A percentile compares a stretch with the other conserved stretches of the same genome.
These are phyloP conservation scores for Nephila pilipes DNA, from an alignment of 1,140 invertebrate genomes.

Conservation along the genomic window DNA sequence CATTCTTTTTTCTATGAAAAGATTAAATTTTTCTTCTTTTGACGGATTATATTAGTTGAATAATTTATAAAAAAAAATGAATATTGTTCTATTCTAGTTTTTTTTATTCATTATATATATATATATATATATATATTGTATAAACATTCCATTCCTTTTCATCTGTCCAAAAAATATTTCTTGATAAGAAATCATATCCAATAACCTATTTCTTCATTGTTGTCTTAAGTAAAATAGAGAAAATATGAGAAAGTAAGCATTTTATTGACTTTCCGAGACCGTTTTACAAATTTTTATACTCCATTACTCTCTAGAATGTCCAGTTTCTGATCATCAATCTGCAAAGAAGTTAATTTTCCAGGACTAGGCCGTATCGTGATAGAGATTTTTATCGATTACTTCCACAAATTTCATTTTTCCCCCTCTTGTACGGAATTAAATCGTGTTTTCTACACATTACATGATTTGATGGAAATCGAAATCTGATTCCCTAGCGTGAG, in stretches of 20 bases:
- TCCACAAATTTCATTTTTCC: neutral
- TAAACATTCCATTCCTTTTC: neutral
- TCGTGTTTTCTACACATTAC: conserved; percentile 33
- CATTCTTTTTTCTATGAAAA: too few species aligned
- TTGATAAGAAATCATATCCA: neutral
- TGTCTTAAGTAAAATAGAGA: neutral
- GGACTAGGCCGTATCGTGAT: neutral
- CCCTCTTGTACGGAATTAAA: neutral
- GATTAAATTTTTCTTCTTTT: too few species aligned
- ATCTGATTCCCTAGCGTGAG: conserved; percentile 7
- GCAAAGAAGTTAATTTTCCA: conserved; percentile 26
- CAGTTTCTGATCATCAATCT: conserved; percentile 32
- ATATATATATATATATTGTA: too few species aligned
- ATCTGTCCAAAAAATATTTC: neutral
- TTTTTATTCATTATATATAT: too few species aligned
- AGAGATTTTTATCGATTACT: conserved; percentile 40
- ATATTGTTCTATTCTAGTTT: too few species aligned
- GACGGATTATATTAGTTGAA: too few species aligned
- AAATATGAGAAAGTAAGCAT: neutral
- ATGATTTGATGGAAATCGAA: conserved; percentile 36
- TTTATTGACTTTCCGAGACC: conserved; percentile 3
- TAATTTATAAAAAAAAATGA: too few species aligned
- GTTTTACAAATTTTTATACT: conserved; percentile 13
- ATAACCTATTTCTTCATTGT: neutral
- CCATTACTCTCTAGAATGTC: neutral